Conservation (phyloP, 2,113 vertebrate genomes). For the Paradisaea rubra region DNA sequence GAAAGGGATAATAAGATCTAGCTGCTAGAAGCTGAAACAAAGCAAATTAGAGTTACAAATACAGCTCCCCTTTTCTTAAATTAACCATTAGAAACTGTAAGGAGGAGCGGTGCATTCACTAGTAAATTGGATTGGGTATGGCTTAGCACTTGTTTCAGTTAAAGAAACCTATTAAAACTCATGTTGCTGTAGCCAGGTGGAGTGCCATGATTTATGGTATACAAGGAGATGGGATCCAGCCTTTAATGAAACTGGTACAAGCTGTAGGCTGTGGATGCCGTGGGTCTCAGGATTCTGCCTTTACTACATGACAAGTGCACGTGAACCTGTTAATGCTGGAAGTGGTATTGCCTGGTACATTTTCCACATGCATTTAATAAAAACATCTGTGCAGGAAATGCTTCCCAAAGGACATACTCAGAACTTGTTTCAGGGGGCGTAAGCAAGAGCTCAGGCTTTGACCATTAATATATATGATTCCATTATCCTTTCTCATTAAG, state of each 20-base stretch:
- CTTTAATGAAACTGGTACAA: background rate
- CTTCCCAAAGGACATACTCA: conserved; percentile 2
- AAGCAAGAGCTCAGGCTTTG: background rate
- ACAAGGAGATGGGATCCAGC: background rate
- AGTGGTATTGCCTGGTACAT: background rate
- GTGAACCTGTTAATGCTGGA: background rate
- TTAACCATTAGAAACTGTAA: background rate
- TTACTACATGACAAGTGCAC: background rate
- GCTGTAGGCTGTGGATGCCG: background rate
- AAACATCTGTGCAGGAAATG: background rate
- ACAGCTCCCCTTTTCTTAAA: background rate
- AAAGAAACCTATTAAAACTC: background rate
- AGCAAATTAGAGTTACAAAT: background rate
- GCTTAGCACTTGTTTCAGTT: background rate
- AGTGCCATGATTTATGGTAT: background rate
- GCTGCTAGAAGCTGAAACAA: background rate
- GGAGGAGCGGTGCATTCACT: background rate
- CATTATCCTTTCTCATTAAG: conserved; percentile 25
- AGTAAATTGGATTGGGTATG: background rate
- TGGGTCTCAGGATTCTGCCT: background rate
- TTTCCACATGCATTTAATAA: background rate
- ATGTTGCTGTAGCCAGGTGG: background rate
- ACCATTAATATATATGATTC: conserved; percentile 3
- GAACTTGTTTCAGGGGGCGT: background rate
- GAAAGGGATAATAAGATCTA: background rate